A percentile compares a stretch with the other conserved stretches of the same genome.
These are phyloP conservation scores for Sternotherus odoratus DNA, from an alignment of 2,797 vertebrate species.

Conservation along the genomic window DNA sequence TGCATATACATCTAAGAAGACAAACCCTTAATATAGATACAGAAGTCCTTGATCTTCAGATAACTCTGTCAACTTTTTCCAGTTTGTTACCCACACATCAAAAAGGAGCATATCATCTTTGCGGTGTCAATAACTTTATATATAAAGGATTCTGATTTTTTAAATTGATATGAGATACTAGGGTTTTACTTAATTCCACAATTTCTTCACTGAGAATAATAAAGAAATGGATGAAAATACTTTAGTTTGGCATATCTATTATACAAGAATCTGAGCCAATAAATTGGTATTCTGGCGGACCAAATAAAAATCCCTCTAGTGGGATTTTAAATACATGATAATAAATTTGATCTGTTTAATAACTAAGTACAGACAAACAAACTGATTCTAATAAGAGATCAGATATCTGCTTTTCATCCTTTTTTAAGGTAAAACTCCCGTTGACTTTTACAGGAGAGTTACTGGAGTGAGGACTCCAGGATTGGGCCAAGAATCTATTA, in stretches of 20 bases:
- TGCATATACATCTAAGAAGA: fast-evolving
- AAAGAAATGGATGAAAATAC: background rate
- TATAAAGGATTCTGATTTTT: background rate
- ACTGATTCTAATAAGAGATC: background rate
- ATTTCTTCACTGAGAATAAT: background rate
- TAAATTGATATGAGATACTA: background rate
- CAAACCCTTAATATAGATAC: fast-evolving
- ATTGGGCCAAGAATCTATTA: fast-evolving
- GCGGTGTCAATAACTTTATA: background rate
- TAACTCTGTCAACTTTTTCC: background rate
- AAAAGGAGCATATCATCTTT: background rate
- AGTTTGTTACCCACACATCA: background rate
- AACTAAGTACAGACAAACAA: background rate
- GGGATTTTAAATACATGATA: fast-evolving
- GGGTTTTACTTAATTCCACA: background rate
- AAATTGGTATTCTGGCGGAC: background rate
- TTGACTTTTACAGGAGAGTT: fast-evolving
- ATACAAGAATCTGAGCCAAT: background rate
- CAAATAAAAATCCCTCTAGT: fast-evolving
- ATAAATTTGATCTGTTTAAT: background rate
- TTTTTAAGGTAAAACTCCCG: background rate
- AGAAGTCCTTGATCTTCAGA: background rate
- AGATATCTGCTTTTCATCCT: background rate
- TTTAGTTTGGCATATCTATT: background rate
- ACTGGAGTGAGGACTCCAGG: background rate